Base-by-base conservation (phyloP, 1,140 invertebrate species). In the Sarcophaga bullata region DNA sequence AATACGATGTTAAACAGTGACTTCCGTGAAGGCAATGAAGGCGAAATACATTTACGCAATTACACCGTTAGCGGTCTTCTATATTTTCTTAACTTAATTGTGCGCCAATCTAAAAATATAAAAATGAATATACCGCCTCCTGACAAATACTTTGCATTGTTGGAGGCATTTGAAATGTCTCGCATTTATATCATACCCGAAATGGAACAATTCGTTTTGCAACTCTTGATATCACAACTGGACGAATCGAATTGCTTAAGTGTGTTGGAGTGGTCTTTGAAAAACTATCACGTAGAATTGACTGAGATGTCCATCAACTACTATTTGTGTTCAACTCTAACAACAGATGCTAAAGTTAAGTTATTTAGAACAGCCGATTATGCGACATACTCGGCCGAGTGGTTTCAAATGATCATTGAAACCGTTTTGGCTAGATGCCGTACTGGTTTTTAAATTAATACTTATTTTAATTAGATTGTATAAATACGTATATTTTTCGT, bases 1-100 rank as follows among this genome's bases (percentile, higher is more conserved):
- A 87, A 88, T 82, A 86, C 88, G 62, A 90, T 90, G 89, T 84
- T 90, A 0, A 90, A 90, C 62, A 90, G 88, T 73, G 84, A 86
- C 76, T 90, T 90, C 48, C 85, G 86, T 4, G 89, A 90, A 76
- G 86, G 88, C 1, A 86, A 90, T 46, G 83, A 88, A 7, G 87
- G 87, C 37, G 86, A 90, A 81, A 88, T 90, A 11, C 86, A 88
- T 82, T 84, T 90, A 8, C 83, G 82, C 8, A 85, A 86, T 15
- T 89, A 88, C 48, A 86, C 86, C 10, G 86, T 85, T 3, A 82
- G 78, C 10, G 89, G 89, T 6, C 80, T 90, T 9, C 84, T 85
- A 6, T 90, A 90, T 49, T 90, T 90, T 80, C 83, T 90, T 68
- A 86, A 90, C 85, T 84, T 88, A 17, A 86, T 90, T 25, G 78